Conservation (phyloP, 2,888 invertebrate genomes). For the Synergus laeviventris region DNA sequence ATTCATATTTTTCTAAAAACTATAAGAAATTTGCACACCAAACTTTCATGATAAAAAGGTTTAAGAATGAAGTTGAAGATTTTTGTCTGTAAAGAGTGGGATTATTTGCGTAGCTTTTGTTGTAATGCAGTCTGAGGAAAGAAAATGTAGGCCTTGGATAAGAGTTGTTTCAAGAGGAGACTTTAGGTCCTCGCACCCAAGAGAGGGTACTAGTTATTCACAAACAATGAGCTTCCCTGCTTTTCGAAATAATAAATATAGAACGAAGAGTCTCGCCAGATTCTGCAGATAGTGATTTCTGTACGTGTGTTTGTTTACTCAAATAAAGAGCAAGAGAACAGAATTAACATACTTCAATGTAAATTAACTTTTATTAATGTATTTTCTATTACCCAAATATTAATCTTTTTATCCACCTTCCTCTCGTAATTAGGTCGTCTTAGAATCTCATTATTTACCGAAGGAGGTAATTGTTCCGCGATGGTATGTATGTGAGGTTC, state of each 20-base stretch:
- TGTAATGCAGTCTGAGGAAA: constrained; percentile 22
- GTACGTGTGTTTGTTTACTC: too few relatives aligned
- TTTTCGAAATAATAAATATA: constrained; percentile 5
- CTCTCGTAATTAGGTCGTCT: constrained; percentile 62
- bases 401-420: not conserved
- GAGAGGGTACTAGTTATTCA: not conserved
- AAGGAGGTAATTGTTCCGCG: constrained; percentile 62
- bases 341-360: too few relatives aligned
- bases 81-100: not conserved
- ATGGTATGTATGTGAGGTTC: constrained; percentile 61
- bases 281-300: too few relatives aligned
- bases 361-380: too few relatives aligned
- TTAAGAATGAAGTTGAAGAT: not conserved
- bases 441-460: constrained; percentile 67
- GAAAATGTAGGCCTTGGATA: constrained; percentile 23
- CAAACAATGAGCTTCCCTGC: not conserved
- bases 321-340: too few relatives aligned
- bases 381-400: not conserved
- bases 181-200: constrained; percentile 1
- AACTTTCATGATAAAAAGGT: not conserved
- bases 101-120: constrained; percentile 24
- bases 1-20: not conserved
- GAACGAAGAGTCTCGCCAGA: too few relatives aligned
- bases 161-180: constrained; percentile 4
- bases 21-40: not conserved